Evolutionary conservation across 2,797 vertebrate species (phyloP).

Genomic region (Lacerta viridis): DNA sequence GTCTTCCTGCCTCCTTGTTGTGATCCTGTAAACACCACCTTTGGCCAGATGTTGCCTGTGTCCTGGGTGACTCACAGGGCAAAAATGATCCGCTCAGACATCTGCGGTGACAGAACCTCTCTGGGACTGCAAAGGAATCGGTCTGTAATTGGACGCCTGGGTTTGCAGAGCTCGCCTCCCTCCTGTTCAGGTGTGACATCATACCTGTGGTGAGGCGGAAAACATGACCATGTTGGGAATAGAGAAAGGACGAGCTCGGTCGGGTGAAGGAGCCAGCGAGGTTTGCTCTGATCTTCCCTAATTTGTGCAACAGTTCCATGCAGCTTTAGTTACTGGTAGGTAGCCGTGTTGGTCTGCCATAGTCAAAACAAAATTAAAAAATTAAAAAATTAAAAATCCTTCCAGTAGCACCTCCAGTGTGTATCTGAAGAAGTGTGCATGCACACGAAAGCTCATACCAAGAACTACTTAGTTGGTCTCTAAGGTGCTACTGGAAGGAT

Average conservation of each 20-base stretch:
- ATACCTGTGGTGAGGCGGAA: background rate
- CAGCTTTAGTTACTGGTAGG: too few species aligned
- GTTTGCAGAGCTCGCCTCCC: too few species aligned
- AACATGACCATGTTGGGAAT: background rate
- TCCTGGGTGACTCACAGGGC: background rate
- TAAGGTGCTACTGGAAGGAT: too few species aligned
- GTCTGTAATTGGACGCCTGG: background rate
- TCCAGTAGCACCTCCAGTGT: too few species aligned
- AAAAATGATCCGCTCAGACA: background rate
- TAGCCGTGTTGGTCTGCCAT: too few species aligned
- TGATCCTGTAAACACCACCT: background rate
- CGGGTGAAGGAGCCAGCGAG: too few species aligned
- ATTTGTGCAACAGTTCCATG: background rate
- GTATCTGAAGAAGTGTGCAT: too few species aligned
- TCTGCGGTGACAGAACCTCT: background rate
- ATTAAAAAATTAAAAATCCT: too few species aligned
- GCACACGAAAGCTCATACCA: too few species aligned
- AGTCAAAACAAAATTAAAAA: too few species aligned
- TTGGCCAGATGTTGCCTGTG: background rate
- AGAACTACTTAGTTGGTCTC: too few species aligned
- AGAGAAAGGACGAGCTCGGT: too few species aligned
- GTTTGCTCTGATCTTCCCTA: background rate
- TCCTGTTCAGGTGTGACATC: background rate
- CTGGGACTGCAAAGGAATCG: background rate
- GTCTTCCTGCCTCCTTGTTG: background rate